These are phyloP conservation scores for Lucinisca nassula DNA, from an alignment of 2,888 invertebrate species.

Conservation along the genomic window DNA sequence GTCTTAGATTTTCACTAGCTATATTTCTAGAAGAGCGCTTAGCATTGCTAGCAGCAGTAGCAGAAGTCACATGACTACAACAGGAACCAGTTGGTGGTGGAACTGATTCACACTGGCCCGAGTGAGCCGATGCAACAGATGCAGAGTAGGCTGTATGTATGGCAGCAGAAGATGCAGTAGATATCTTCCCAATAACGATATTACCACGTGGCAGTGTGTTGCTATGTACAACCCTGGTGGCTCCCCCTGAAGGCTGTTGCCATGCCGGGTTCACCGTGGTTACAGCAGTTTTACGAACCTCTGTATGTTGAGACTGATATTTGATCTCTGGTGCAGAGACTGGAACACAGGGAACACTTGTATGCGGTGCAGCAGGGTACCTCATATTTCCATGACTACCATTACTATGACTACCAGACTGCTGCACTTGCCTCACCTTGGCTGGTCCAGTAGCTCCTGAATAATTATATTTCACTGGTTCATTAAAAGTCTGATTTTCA, in stretches of 20 bases:
- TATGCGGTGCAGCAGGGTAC: not conserved
- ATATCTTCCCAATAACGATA: slow-evolving; percentile 26
- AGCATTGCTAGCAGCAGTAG: slow-evolving; percentile 45
- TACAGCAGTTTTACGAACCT: slow-evolving; percentile 63
- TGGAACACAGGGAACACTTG: slow-evolving; percentile 36
- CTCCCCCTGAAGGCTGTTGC: slow-evolving; percentile 36
- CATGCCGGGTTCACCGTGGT: slow-evolving; percentile 37
- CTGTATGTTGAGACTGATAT: slow-evolving; percentile 63
- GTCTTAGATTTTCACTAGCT: slow-evolving; percentile 25
- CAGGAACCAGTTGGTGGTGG: not conserved
- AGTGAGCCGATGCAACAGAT: slow-evolving; percentile 9
- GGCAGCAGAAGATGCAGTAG: slow-evolving; percentile 21
- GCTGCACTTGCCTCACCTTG: not conserved
- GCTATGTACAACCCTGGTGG: slow-evolving; percentile 18
- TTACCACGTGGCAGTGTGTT: slow-evolving; percentile 26
- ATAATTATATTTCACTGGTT: not conserved
- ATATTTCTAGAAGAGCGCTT: slow-evolving; percentile 19
- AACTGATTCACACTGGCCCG: slow-evolving; percentile 46
- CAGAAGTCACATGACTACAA: not conserved
- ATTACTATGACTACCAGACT: slow-evolving; percentile 18
- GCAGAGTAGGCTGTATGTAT: slow-evolving; percentile 57
- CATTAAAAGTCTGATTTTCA: slow-evolving; percentile 26
- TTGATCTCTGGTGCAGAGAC: slow-evolving; percentile 50
- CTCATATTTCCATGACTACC: slow-evolving; percentile 10
- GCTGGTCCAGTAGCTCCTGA: not conserved